These are phyloP conservation scores for Papilio aristodemus DNA, from an alignment of 1,140 invertebrate genomes.

Conservation along the genomic window DNA sequence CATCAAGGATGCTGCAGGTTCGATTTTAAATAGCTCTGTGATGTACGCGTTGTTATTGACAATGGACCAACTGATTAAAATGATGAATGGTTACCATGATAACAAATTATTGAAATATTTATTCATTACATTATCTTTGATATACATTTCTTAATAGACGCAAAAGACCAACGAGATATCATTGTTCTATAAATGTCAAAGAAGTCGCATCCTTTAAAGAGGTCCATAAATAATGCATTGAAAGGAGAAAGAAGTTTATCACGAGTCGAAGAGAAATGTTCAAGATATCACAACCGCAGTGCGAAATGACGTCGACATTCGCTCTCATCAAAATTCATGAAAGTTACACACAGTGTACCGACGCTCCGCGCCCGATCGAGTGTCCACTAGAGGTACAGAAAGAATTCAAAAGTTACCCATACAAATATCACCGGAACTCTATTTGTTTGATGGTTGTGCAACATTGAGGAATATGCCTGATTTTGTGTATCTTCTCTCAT, in stretches of 20 bases:
- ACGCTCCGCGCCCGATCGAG: slow-evolving; percentile 26
- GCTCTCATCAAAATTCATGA: slow-evolving; percentile 56
- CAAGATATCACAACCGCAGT: slow-evolving; percentile 19
- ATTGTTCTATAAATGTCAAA: too few species aligned
- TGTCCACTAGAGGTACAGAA: slow-evolving; percentile 33
- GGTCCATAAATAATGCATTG: not conserved
- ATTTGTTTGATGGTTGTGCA: too few species aligned
- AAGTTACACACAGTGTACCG: slow-evolving; percentile 34
- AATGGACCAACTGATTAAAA: slow-evolving; percentile 31
- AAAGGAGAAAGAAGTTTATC: slow-evolving; percentile 15
- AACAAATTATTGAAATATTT: not conserved
- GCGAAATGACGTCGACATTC: slow-evolving; percentile 38
- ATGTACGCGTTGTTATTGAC: slow-evolving; percentile 29
- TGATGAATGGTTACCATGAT: slow-evolving; percentile 12
- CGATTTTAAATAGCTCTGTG: slow-evolving; percentile 17
- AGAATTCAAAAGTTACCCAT: slow-evolving; percentile 15
- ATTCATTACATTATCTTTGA: not conserved
- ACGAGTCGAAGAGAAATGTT: not conserved
- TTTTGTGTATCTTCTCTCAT: too few species aligned
- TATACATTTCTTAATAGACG: not conserved
- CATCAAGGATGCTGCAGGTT: slow-evolving; percentile 6
- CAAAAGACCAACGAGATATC: too few species aligned
- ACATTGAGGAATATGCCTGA: too few species aligned
- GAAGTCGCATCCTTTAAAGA: too few species aligned
- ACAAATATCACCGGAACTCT: slow-evolving; percentile 13